phyloP scores from a whole-genome alignment of 1,140 invertebrate genomes.

The Eriosoma lanigerum region DNA sequence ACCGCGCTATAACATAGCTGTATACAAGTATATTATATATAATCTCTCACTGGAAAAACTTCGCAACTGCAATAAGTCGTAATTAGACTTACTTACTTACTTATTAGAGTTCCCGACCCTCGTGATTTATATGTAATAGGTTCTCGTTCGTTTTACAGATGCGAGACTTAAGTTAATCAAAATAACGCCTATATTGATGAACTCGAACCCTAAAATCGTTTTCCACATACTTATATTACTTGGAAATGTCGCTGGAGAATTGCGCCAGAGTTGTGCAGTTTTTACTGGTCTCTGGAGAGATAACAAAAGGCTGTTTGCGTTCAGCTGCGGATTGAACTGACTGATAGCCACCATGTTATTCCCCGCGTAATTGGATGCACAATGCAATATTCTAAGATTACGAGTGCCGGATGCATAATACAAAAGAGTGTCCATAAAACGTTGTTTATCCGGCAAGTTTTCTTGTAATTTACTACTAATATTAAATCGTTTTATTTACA shows the following conservation, averaged over 20 bases:
- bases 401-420: not conserved
- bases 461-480: too few relatives aligned
- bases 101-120: conserved; percentile 27
- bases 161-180: conserved; percentile 30
- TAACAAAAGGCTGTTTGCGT: conserved; percentile 24
- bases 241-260: conserved; percentile 9
- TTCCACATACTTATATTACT: not conserved
- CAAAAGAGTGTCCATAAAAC: too few relatives aligned
- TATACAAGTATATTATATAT: not conserved
- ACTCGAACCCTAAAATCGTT: not conserved
- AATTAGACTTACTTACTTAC: conserved; percentile 38
- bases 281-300: conserved; percentile 42
- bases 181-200: not conserved
- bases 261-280: not conserved
- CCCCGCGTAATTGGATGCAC: conserved; percentile 21
- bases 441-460: too few relatives aligned
- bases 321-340: not conserved
- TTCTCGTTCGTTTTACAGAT: conserved; percentile 15
- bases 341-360: not conserved
- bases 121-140: conserved; percentile 39
- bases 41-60: not conserved
- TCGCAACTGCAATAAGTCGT: not conserved
- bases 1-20: too few relatives aligned
- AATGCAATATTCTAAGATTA: not conserved
- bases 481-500: too few relatives aligned